phyloP scores from a whole-genome alignment of 2,888 invertebrate species.

The Thera britannica region DNA sequence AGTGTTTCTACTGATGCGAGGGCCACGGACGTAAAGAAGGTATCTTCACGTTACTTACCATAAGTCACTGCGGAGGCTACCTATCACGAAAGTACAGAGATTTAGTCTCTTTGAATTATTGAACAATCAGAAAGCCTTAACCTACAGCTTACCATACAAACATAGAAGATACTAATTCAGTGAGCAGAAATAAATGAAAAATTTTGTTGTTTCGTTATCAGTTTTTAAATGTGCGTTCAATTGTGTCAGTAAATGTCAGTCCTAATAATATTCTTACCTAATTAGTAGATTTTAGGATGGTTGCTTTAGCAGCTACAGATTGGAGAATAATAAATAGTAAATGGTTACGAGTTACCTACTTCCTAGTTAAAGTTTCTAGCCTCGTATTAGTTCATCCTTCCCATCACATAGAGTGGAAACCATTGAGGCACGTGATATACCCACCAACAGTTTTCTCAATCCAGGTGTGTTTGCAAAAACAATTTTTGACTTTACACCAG shows the following conservation, averaged over 20 bases:
- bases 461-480: slow-evolving; percentile 71
- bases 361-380: too few species aligned
- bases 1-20: slow-evolving; percentile 52
- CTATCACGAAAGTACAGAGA: slow-evolving; percentile 43
- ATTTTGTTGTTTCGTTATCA: too few species aligned
- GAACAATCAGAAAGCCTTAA: not conserved
- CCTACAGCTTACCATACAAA: not conserved
- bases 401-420: not conserved
- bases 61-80: slow-evolving; percentile 54
- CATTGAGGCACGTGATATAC: slow-evolving; percentile 10
- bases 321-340: too few species aligned
- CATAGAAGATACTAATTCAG: too few species aligned
- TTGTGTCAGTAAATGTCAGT: too few species aligned
- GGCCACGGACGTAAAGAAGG: slow-evolving; percentile 24
- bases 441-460: slow-evolving; percentile 24
- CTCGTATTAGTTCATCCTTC: too few species aligned
- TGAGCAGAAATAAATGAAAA: too few species aligned
- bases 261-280: too few species aligned
- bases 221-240: too few species aligned
- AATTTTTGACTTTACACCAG: slow-evolving; percentile 67
- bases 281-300: too few species aligned
- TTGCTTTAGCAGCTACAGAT: too few species aligned
- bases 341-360: too few species aligned
- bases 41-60: slow-evolving; percentile 67
- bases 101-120: slow-evolving; percentile 19